These are phyloP conservation scores for Xestia xanthographa DNA, from an alignment of 2,888 invertebrate genomes.

Conservation along the genomic window DNA sequence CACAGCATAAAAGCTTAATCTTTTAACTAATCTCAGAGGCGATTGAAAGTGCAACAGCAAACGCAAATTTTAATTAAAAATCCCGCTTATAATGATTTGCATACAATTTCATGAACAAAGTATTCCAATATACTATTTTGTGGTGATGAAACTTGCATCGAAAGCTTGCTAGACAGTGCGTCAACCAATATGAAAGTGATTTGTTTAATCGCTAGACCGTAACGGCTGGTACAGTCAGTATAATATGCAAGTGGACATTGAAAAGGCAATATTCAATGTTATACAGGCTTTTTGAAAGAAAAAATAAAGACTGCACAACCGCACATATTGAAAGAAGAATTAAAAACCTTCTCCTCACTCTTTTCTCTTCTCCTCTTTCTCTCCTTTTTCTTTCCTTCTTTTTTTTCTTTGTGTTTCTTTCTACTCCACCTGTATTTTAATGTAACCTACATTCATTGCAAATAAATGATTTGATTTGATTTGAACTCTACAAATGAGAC, in stretches of 20 bases:
- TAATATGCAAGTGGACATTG: background rate
- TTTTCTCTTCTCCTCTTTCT: no score
- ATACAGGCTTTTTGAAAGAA: no score
- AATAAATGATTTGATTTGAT: no score
- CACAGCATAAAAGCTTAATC: background rate
- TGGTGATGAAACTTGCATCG: conserved; percentile 47
- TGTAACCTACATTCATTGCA: no score
- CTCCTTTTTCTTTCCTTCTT: no score
- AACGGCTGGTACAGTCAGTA: conserved; percentile 37
- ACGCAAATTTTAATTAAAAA: conserved; percentile 29
- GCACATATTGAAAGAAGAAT: background rate
- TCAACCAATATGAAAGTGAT: conserved; percentile 71
- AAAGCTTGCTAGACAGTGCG: conserved; percentile 50
- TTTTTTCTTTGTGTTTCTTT: no score
- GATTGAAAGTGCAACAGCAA: conserved; percentile 4
- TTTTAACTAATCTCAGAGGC: background rate
- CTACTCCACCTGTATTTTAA: no score
- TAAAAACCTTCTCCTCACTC: no score
- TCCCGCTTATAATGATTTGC: background rate
- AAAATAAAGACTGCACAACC: no score
- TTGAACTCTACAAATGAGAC: background rate
- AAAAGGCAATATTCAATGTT: background rate
- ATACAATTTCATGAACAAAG: conserved; percentile 39
- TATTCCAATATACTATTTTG: conserved; percentile 28
- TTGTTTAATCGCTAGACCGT: conserved; percentile 70